Evolutionary conservation across 2,888 invertebrate genomes (phyloP).

Genomic region (Blastobasis adustella): DNA sequence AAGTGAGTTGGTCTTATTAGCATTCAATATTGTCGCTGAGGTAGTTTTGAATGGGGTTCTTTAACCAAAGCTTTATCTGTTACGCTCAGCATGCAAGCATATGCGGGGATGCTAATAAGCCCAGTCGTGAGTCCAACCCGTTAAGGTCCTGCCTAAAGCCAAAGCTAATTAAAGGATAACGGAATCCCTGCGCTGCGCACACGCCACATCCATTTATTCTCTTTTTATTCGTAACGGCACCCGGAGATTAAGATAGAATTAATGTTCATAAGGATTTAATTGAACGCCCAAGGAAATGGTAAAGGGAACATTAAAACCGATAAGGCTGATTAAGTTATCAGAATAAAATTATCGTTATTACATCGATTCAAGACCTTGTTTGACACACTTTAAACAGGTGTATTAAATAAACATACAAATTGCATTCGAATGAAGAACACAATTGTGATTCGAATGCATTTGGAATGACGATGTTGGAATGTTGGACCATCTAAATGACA

Average conservation of each 20-base stretch:
- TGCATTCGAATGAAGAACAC: no score
- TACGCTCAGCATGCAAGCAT: conserved; percentile 3
- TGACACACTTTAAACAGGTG: no score
- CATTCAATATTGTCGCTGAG: not conserved
- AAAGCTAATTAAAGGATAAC: conserved; percentile 33
- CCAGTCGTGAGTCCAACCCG: conserved; percentile 21
- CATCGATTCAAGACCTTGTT: no score
- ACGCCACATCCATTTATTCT: not conserved
- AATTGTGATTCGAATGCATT: no score
- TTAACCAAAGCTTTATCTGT: not conserved
- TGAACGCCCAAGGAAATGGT: no score
- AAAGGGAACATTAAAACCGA: no score
- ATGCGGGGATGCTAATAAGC: conserved; percentile 13
- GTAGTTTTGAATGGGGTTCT: no score
- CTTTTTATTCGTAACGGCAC: not conserved
- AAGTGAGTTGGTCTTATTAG: not conserved
- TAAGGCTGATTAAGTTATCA: no score
- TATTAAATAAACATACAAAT: no score
- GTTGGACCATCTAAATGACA: no score
- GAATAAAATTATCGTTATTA: no score
- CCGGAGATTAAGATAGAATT: not conserved
- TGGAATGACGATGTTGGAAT: no score
- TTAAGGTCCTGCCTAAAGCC: conserved; percentile 27
- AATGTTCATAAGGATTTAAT: not conserved
- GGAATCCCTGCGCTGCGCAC: conserved; percentile 15